These are phyloP conservation scores for Vicugna pacos DNA, from an alignment of 2,113 vertebrate genomes.

Conservation along the genomic window DNA sequence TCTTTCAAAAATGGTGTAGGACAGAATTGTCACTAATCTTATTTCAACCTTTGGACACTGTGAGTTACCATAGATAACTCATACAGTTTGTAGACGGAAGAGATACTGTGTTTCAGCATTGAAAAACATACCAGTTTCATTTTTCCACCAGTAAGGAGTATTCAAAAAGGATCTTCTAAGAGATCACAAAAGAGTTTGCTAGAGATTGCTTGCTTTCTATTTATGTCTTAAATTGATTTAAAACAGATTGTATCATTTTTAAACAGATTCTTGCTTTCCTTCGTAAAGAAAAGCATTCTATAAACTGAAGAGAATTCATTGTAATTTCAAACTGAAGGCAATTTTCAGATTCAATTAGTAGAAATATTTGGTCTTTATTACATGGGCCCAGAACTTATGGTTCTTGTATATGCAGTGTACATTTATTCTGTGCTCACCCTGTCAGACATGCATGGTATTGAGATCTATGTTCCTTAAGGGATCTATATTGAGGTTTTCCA, in stretches of 20 bases:
- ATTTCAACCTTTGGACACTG: background rate
- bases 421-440: background rate
- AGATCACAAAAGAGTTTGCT: background rate
- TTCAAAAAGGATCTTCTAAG: background rate
- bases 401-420: background rate
- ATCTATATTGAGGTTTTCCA: background rate
- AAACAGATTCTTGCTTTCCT: background rate
- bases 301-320: background rate
- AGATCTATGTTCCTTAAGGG: background rate
- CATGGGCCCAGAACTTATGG: background rate
- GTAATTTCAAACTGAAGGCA: background rate
- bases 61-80: background rate
- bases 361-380: background rate
- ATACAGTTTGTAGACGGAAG: background rate
- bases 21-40: background rate
- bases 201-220: background rate
- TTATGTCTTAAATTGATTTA: background rate
- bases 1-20: background rate
- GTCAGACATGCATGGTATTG: too few species aligned
- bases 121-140: background rate
- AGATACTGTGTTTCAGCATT: background rate
- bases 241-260: background rate
- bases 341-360: background rate
- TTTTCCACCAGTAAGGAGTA: background rate
- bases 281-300: background rate